Base-by-base conservation (phyloP, 2,888 invertebrate genomes). In the Chloroclysta siterata region DNA sequence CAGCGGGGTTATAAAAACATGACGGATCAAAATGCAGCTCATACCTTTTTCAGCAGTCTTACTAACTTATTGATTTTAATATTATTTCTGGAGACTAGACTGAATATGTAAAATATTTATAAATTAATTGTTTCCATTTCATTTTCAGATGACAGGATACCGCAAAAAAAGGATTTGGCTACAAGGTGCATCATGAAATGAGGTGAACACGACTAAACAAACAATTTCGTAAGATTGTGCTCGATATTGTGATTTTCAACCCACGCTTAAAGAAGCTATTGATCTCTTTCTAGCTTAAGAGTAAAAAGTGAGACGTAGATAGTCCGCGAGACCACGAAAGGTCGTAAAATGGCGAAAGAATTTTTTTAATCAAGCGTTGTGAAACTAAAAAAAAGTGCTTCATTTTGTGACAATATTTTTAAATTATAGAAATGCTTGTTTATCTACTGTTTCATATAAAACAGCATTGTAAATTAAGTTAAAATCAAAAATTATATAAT, bases 111-210 rank as follows among this genome's bases (percentile, higher is more conserved):
- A 1, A 33, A 6, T 33, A 8, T 29, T 29, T 33, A 8, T 33
- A 8, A 33, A 33, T 36, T 56, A 60, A 61, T 33, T 13, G 28
- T 29, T 15, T 68, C 61, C 55, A 36, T 75, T 64, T 76, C 68
- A 63, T 71, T 93, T 89, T 29, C 92, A 93, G 93, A 93, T 93
- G 93, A 92, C 92, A 91, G 84, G 85, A 83, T 72, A 88, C 88
- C 82, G 89, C 90, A 90, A 90, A 83, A 90, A 90, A 83, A 84
- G 81, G 86, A 73, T 69, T 88, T 62, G 88, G 90, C 63, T 89
- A 90, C 79, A 87, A 80, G 85, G 88, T 90, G 80, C 82, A 90
- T 77, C 85, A 89, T 75, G 91, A 88, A 76, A 79, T 85, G 77
- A 82, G 80, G 81, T 89, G 87, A 88, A 76, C 71, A 69, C 61